Percentiles rank a stretch among this genome's conserved stretches.
phyloP scores from a whole-genome alignment of 2,113 vertebrate species.

The Sialia sialis region DNA sequence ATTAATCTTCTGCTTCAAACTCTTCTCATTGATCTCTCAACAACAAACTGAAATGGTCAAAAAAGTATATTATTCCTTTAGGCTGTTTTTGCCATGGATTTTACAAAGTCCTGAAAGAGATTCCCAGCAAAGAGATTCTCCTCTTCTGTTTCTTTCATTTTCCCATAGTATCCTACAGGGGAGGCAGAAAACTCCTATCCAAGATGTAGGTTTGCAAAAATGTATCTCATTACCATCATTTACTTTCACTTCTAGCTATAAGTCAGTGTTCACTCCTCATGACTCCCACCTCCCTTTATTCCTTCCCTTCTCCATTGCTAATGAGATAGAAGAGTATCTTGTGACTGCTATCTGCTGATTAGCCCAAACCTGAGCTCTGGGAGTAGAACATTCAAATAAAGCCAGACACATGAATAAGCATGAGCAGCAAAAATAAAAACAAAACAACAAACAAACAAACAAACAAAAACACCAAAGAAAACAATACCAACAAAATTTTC shows the following conservation, averaged over 20 bases:
- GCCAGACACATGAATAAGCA: not conserved
- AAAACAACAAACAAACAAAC: not conserved
- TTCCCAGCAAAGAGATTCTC: not conserved
- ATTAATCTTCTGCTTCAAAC: conserved; percentile 33
- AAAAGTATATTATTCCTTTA: not conserved
- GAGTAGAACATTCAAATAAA: not conserved
- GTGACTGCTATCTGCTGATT: not conserved
- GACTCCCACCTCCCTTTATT: not conserved
- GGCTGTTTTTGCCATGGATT: not conserved
- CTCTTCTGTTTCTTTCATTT: not conserved
- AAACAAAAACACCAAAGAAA: not conserved
- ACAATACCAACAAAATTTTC: not conserved
- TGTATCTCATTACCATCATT: not conserved
- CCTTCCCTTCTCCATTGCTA: not conserved
- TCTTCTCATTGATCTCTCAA: conserved; percentile 14
- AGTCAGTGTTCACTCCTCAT: not conserved
- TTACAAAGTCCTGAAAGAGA: not conserved
- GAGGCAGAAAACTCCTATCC: not conserved
- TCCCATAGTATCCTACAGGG: rapidly evolving
- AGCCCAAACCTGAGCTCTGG: not conserved
- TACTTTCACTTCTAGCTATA: not conserved
- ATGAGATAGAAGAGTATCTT: not conserved
- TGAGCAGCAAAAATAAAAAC: not conserved
- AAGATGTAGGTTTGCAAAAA: not conserved
- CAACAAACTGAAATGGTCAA: not conserved